Percentiles rank a stretch among this genome's conserved stretches.
phyloP scores from a whole-genome alignment of 2,888 invertebrate genomes.

The Ecdyonurus torrentis region DNA sequence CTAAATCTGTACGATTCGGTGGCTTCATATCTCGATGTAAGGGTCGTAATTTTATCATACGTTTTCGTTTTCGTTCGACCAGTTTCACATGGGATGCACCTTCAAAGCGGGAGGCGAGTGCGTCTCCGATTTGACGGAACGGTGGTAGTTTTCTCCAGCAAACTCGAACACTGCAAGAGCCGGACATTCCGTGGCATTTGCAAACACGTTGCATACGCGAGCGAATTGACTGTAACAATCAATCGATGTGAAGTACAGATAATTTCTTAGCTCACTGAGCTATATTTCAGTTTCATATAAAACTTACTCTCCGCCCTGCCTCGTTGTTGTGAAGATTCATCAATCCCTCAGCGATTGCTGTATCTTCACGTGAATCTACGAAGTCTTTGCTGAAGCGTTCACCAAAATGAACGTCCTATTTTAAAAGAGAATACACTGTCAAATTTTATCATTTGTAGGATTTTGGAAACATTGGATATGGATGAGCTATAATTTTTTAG shows the following conservation, averaged over 20 bases:
- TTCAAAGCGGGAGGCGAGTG: slow-evolving; percentile 63
- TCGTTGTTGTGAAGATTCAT: slow-evolving; percentile 90
- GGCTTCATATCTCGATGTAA: slow-evolving; percentile 62
- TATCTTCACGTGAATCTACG: slow-evolving; percentile 64
- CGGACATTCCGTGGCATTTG: slow-evolving; percentile 89
- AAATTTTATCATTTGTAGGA: no score
- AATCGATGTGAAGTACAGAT: neutral
- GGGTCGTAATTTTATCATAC: slow-evolving; percentile 52
- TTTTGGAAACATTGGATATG: no score
- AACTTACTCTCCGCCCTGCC: slow-evolving; percentile 65
- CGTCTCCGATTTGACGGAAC: slow-evolving; percentile 59
- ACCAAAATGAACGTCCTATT: slow-evolving; percentile 65
- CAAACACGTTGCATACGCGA: slow-evolving; percentile 73
- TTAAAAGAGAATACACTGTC: no score
- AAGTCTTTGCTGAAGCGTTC: slow-evolving; percentile 74
- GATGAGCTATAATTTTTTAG: no score
- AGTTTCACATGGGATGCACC: slow-evolving; percentile 70
- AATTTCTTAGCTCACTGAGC: neutral
- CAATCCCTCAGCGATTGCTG: slow-evolving; percentile 50
- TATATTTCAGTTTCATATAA: neutral
- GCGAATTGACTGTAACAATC: slow-evolving; percentile 38
- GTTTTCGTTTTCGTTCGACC: slow-evolving; percentile 33
- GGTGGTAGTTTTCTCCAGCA: slow-evolving; percentile 76
- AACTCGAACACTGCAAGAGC: slow-evolving; percentile 76
- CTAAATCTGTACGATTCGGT: slow-evolving; percentile 78